Evolutionary conservation across 1,140 invertebrate genomes (phyloP), one percentile per base, ranked within the genome.

Genomic region (Drosophila arizonae): DNA sequence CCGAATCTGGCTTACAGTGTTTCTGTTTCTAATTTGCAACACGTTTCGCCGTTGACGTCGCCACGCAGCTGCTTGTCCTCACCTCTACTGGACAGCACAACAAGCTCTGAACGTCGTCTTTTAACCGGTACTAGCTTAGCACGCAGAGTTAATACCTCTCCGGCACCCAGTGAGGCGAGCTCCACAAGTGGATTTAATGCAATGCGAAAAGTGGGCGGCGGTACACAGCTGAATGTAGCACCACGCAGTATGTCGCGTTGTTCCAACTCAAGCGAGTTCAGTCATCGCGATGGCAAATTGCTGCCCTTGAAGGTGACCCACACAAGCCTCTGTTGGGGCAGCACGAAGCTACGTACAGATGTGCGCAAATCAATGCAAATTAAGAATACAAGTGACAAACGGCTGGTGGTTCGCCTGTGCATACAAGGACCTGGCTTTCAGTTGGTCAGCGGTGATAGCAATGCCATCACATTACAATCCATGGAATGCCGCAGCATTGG

Each of bases 191-290:
- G 81, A 5, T 74, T 61, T 2, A 75, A 43, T 52, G 56, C 65
- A 30, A 5, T 48, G 36, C 39, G 68, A 9, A 54, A 60, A 56
- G 33, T 21, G 11, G 6, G 28, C 17, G 51, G 51, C 51, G 62
- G 64, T 3, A 68, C 45, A 0, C 70, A 72, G 30, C 24, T 69
- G 8, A 61, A 30, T n/a, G 36, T 9, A 2, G 48, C 63, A 1
- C 63, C 69, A 3, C 81, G 90, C 33, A 85, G 78, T 24, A 67
- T 76, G 8, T 92, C 91, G 0, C 90, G 90, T 11, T 90, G 81
- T 21, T 92, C 91, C 13, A 92, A 80, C 58, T 82, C 79, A n/a
- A 92, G 91, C 60, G 91, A 91, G 73, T 91, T 91, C n/a, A 91
- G 88, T 28, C 90, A 91, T 58, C 81, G 90, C 0, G 90, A 92